Evolutionary conservation across 2,888 invertebrate genomes (phyloP), one percentile per base, ranked within the genome.

Genomic region (Galerucella nymphaeae): DNA sequence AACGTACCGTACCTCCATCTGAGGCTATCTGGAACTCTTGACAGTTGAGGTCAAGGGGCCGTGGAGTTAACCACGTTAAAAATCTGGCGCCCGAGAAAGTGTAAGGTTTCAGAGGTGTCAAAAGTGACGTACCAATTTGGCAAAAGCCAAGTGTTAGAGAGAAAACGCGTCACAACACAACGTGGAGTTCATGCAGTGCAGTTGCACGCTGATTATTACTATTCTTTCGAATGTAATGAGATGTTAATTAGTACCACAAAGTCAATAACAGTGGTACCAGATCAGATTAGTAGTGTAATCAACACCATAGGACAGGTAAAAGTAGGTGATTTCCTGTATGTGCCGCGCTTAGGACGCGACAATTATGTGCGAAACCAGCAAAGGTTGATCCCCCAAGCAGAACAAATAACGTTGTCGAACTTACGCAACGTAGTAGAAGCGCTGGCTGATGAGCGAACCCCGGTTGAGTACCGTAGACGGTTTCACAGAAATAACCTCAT

Each of bases 361-460:
- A 30, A 55, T 16, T 14, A n/a, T 10, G 38, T 55, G 2, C 2
- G 50, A 10, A 20, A 55, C 38, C n/a, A 11, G 9, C 5, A 16
- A 10, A n/a, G n/a, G n/a, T 66, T 66, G 30, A 66, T 66, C 8
- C 57, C 55, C 16, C 66, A 66, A 20, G 8, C 66, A 4, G 66
- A 55, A 9, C 57, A 66, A 16, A 30, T 66, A 5, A 10, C 16
- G 8, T 66, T 16, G 23, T 14, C 5, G 4, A 66, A 66, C 14
- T 30, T 66, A 11, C 13, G 66, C 14, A 9, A n/a, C 30, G 14
- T 14, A 13, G 66, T 55, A 14, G 41, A 38, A 4, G 55, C 55
- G 14, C 66, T 66, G 3, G 18, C 42, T 9, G 55, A 30, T 55
- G 10, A 2, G 1, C 1, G 16, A n/a, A 55, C n/a, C 11, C 20